A percentile compares a stretch with the other conserved stretches of the same genome.
Conservation (phyloP, 1,140 invertebrate genomes). For the Gerris buenoi region DNA sequence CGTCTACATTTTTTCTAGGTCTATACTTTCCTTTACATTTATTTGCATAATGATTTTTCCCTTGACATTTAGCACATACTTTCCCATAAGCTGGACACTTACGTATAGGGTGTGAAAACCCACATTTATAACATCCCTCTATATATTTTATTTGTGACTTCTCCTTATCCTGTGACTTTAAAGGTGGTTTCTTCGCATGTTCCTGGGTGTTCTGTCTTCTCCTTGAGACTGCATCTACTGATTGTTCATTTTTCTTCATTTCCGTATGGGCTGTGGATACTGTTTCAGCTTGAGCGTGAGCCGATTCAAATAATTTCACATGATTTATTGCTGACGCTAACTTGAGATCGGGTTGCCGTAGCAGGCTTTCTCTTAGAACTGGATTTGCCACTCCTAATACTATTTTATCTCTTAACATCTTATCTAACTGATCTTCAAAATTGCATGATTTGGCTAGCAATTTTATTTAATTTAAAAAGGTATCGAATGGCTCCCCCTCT, state of each 20-base stretch:
- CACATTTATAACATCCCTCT: no score
- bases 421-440: not conserved
- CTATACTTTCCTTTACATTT: not conserved
- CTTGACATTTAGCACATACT: not conserved
- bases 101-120: no score
- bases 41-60: not conserved
- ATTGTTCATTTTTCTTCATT: not conserved
- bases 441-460: not conserved
- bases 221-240: not conserved
- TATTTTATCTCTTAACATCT: not conserved
- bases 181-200: no score
- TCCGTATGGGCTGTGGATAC: not conserved
- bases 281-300: not conserved
- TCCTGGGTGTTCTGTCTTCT: no score
- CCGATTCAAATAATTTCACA: not conserved
- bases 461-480: not conserved
- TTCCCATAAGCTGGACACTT: no score
- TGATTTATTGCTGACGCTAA: not conserved
- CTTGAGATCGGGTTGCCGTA: not conserved
- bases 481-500: not conserved
- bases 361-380: not conserved
- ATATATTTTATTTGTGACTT: no score
- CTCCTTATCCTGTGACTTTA: no score
- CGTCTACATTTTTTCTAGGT: not conserved
- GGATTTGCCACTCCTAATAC: not conserved